These are phyloP conservation scores for Rhabdomys pumilio DNA, from an alignment of 2,797 vertebrate genomes.

Conservation along the genomic window DNA sequence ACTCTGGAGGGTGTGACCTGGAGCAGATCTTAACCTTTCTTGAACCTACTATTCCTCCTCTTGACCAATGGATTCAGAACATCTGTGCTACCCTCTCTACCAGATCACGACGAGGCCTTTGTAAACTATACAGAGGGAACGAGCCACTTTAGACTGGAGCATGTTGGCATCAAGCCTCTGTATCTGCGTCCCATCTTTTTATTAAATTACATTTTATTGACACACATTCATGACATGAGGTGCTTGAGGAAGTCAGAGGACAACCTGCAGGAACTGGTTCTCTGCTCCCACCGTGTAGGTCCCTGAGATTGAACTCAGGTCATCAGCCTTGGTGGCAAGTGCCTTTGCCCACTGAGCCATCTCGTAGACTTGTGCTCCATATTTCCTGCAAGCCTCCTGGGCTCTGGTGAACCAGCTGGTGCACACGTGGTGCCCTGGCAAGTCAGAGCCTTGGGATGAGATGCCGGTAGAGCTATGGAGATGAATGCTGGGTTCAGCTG, in stretches of 20 bases:
- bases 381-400: not conserved
- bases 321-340: no score
- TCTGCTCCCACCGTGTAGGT: not conserved
- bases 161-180: not conserved
- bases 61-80: slow-evolving; percentile 45
- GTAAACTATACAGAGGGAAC: not conserved
- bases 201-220: not conserved
- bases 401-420: not conserved
- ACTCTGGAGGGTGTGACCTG: not conserved
- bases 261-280: not conserved
- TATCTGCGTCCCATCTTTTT: not conserved
- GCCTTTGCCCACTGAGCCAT: not conserved
- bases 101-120: not conserved
- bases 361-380: not conserved
- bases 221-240: not conserved
- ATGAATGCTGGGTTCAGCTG: not conserved
- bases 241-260: not conserved
- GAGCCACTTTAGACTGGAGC: not conserved
- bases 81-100: not conserved
- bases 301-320: not conserved
- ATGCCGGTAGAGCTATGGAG: not conserved
- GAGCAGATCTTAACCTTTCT: not conserved
- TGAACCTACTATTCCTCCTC: not conserved
- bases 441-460: not conserved
- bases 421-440: not conserved